Base-by-base conservation (phyloP, 2,113 vertebrate species). In the Turdus rufiventris region DNA sequence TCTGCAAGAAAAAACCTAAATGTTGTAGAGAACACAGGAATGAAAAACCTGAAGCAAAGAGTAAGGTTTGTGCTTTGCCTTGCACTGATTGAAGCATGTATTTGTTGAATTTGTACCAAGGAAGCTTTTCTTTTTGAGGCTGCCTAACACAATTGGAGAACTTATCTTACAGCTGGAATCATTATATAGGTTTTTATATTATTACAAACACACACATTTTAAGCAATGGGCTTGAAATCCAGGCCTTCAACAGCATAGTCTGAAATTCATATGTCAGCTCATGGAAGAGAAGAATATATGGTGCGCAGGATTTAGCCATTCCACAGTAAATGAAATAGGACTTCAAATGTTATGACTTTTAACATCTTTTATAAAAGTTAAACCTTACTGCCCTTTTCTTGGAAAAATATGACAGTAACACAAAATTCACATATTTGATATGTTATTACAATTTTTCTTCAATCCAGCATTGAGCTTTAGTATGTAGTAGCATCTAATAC, bases 381-480 rank as follows among this genome's bases (percentile, higher is more conserved):
- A 88, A 14, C 19, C 28, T 80, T 5, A 2, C 70, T 91, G 36
- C 61, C 70, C 62, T 85, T 80, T 96, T 76, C 74, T 67, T 61
- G 40, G 47, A 92, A 89, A 96, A 74, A 29, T 43, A 23, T 14
- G 9, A 78, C 53, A 85, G 56, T 73, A 45, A 42, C 61, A 74
- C 53, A 78, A 61, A 89, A 92, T 76, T 58, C 78, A 65, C 25
- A 78, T 42, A 16, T 51, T 91, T 76, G 42, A 28, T 78, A 66
- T 26, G 21, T 51, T 89, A 50, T 74, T 65, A 77, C 38, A 50
- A 77, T 83, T 91, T 61, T 85, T 89, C 53, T 91, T 80, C 65
- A 92, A 97, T 68, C 13, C 54, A 88, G 51, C 75, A 40, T n/a
- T 94, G 82, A 93, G 65, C 62, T 80, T 85, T 78, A 85, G 42